Base-by-base conservation (phyloP, 1,140 invertebrate genomes). In the Bombus difficillimus region DNA sequence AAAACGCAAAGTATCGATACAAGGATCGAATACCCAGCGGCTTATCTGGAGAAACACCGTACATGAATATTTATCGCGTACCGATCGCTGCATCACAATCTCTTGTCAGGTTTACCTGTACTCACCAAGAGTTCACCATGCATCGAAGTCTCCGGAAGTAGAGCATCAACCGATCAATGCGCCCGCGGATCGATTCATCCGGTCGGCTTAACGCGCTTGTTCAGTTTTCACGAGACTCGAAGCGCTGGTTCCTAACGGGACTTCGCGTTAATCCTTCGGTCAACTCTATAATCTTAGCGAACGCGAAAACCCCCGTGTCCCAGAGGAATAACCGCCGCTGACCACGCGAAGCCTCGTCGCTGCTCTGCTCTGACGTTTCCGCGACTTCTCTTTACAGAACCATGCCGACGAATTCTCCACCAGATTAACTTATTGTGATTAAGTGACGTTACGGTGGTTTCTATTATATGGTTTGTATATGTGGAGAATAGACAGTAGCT, bases 261-360 rank as follows among this genome's bases (percentile, higher is more conserved):
- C 73, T 72, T 71, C 47, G 34, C 53, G 64, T 32, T 86, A 86
- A 86, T 86, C 85, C 85, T 34, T 53, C 13, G 62, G 73, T 86
- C 85, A 83, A 77, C 85, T 86, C 69, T 83, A 81, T 62, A 74
- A 86, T 86, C 85, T 86, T 86, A 77, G 71, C 74, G 64, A 83
- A 86, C 81, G 81, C 28, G 53, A 77, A 83, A 83, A 39, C 72
- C 13, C 1, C 32, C 6, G 64, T 34, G 22, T 37, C 37, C 64
- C 53, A 34, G 1, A 41, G 34, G 47, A 76, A 71, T 77, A 83
- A 86, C 39, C 28, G 6, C 15, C 39, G 75, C 32, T 18, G 62
- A 66, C 37, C 53, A 43, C 15, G 64, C 22, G 83, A 80, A 80
- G 68, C 77, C 68, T n/a, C 4, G 28, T n/a, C 28, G 28, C 53